Evolutionary conservation across 2,888 invertebrate genomes (phyloP).

Genomic region (Caenorhabditis panamensis): DNA sequence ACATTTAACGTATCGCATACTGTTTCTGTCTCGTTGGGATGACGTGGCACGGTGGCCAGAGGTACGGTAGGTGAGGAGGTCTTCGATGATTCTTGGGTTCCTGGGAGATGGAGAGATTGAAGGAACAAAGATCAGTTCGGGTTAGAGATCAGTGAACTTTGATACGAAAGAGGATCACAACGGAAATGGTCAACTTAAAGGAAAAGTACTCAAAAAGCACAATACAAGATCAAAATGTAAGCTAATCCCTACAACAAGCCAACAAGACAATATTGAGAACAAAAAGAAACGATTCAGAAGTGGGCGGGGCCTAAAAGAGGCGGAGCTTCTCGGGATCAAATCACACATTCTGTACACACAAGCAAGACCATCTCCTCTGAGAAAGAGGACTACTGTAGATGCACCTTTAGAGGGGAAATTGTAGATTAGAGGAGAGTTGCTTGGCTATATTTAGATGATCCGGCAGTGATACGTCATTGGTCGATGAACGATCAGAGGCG

Average conservation of each 20-base stretch:
- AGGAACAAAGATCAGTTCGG: no score
- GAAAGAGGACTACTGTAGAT: not conserved
- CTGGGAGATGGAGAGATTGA: not conserved
- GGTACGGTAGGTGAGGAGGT: slow-evolving; percentile 5
- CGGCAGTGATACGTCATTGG: slow-evolving; percentile 54
- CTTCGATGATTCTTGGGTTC: not conserved
- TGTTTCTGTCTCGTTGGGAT: slow-evolving; percentile 11
- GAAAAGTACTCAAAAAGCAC: no score
- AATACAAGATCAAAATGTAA: slow-evolving; percentile 7
- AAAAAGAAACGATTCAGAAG: slow-evolving; percentile 35
- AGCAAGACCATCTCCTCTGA: no score
- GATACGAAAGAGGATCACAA: slow-evolving; percentile 1
- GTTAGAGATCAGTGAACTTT: not conserved
- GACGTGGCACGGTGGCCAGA: slow-evolving; percentile 28
- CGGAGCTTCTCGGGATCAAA: slow-evolving; percentile 5
- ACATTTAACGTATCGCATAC: slow-evolving; percentile 52
- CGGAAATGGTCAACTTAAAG: not conserved
- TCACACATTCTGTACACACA: slow-evolving; percentile 12
- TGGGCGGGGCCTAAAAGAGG: slow-evolving; percentile 5
- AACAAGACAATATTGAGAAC: slow-evolving; percentile 18
- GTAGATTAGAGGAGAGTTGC: not conserved
- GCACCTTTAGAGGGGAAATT: slow-evolving; percentile 9
- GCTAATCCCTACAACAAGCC: not conserved
- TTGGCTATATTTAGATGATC: slow-evolving; percentile 7
- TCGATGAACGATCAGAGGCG: slow-evolving; percentile 56